Conservation (phyloP, 2,797 vertebrate genomes). For the Rallus crepitans region DNA sequence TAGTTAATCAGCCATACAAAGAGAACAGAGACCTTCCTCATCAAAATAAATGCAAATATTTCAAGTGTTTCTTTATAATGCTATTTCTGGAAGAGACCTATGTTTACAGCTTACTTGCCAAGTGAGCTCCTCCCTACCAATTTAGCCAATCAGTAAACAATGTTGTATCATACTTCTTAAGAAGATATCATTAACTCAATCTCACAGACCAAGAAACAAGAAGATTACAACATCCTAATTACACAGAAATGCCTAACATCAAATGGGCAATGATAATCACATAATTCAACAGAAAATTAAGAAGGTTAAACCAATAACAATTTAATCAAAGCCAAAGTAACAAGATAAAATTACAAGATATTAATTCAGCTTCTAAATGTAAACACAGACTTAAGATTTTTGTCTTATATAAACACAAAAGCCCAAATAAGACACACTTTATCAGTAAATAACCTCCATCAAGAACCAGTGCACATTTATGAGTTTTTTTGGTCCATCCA, state of each 20-base stretch:
- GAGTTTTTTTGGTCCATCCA: neutral
- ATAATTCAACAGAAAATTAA: neutral
- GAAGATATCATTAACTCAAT: neutral
- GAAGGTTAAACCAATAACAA: neutral
- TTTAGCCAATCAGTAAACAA: neutral
- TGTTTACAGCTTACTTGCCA: neutral
- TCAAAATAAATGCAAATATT: slow-evolving; percentile 22
- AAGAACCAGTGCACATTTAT: neutral
- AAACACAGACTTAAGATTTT: neutral
- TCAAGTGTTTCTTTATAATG: neutral
- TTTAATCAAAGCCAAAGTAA: neutral
- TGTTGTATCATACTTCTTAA: neutral
- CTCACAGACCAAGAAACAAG: neutral
- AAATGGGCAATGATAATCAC: neutral
- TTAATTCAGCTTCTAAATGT: neutral
- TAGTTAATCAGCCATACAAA: slow-evolving; percentile 32
- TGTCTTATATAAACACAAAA: neutral
- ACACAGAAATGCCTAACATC: neutral
- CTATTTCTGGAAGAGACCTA: neutral
- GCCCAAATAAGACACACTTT: neutral
- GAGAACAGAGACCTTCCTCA: neutral
- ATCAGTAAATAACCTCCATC: neutral
- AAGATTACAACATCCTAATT: slow-evolving; percentile 9
- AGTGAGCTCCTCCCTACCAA: neutral
- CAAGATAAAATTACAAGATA: neutral